These are phyloP conservation scores for Pogonomyrmex californicus DNA, from an alignment of 1,140 invertebrate genomes.

Conservation along the genomic window DNA sequence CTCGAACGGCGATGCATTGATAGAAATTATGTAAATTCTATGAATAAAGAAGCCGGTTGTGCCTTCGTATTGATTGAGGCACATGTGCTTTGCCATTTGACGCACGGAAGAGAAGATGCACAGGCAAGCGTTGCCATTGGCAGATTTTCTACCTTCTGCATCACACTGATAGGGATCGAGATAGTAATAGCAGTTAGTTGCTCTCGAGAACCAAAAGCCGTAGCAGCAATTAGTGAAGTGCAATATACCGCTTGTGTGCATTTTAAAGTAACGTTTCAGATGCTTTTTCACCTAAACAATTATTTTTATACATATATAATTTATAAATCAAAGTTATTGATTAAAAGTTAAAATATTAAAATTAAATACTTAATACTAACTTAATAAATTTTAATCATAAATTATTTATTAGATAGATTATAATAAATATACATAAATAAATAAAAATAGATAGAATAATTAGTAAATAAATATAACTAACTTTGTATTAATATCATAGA, in stretches of 20 bases:
- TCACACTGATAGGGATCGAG: conserved; percentile 84
- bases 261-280: conserved; percentile 79
- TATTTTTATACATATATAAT: neutral
- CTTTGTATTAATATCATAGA: neutral
- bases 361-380: neutral
- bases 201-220: conserved; percentile 83
- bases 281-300: conserved; percentile 63
- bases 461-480: neutral
- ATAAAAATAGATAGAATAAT: conserved; percentile 1
- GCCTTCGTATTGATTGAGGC: conserved; percentile 74
- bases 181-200: conserved; percentile 82
- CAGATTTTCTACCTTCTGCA: conserved; percentile 71
- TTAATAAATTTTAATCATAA: neutral
- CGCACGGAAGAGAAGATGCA: conserved; percentile 78
- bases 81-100: conserved; percentile 82
- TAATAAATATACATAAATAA: neutral
- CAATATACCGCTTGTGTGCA: conserved; percentile 78
- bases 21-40: conserved; percentile 81
- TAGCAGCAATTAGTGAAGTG: conserved; percentile 86
- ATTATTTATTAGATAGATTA: neutral
- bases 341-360: neutral
- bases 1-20: conserved; percentile 73
- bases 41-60: conserved; percentile 84
- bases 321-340: conserved; percentile 12
- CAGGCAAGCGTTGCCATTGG: conserved; percentile 76